Percentiles rank a stretch among this genome's conserved stretches.
These are phyloP conservation scores for Colletes collaris DNA, from an alignment of 2,888 invertebrate species.

Conservation along the genomic window DNA sequence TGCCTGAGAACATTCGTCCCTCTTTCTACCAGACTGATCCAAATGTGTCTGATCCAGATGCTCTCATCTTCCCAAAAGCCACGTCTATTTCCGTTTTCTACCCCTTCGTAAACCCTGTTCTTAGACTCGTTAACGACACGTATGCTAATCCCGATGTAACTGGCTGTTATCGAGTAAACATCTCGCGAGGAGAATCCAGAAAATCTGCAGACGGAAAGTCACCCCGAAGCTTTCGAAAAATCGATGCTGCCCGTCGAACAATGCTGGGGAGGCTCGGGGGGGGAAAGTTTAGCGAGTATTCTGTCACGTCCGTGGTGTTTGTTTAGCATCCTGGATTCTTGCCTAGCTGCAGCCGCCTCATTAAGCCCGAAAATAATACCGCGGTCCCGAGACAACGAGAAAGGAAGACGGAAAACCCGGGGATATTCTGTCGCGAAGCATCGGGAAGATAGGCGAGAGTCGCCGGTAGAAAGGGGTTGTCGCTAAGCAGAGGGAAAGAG, in stretches of 20 bases:
- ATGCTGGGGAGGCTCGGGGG: background rate
- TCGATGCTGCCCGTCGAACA: slow-evolving; percentile 20
- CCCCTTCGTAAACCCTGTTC: too few species aligned
- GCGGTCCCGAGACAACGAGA: slow-evolving; percentile 29
- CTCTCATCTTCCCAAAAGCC: background rate
- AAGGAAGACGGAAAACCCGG: slow-evolving; percentile 4
- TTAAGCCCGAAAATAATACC: slow-evolving; percentile 53
- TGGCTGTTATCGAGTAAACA: background rate
- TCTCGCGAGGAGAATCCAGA: slow-evolving; percentile 7
- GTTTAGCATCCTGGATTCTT: slow-evolving; percentile 29
- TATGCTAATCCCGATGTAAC: slow-evolving; percentile 8
- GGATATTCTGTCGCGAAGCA: slow-evolving; percentile 12
- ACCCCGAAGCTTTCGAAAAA: slow-evolving; percentile 12
- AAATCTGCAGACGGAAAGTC: slow-evolving; percentile 6
- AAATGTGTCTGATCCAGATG: too few species aligned
- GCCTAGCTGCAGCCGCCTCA: slow-evolving; percentile 36
- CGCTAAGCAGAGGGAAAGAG: slow-evolving; percentile 44
- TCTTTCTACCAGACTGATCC: too few species aligned
- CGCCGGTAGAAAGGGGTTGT: slow-evolving; percentile 25
- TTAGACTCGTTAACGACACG: background rate
- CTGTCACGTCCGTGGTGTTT: slow-evolving; percentile 25
- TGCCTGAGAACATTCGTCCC: too few species aligned
- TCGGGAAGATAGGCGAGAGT: slow-evolving; percentile 11
- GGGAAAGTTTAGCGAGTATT: slow-evolving; percentile 10
- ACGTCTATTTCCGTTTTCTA: background rate